A percentile compares a stretch with the other conserved stretches of the same genome.
Conservation (phyloP, 2,888 invertebrate genomes). For the Meloe dianella region DNA sequence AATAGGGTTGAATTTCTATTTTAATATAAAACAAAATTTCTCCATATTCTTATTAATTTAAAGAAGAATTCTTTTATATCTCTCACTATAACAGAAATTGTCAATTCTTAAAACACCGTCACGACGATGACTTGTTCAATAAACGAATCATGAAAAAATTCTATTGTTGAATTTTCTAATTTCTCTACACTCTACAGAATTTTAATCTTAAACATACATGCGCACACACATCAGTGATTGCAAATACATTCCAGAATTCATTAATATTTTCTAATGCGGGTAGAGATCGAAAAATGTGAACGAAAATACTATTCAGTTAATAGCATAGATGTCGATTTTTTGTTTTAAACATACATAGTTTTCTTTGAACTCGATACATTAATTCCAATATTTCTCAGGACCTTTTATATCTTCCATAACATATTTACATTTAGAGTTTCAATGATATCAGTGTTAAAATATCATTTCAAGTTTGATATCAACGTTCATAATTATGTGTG, state of each 20-base stretch:
- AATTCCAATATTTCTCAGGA: no score
- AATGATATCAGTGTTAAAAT: no score
- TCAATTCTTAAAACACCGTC: slow-evolving; percentile 10
- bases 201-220: slow-evolving; percentile 15
- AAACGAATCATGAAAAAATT: slow-evolving; percentile 16
- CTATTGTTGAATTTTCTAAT: slow-evolving; percentile 16
- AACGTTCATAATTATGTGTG: no score
- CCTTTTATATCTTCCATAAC: no score
- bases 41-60: neutral
- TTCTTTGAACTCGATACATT: no score
- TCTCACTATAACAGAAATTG: neutral
- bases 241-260: neutral
- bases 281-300: no score
- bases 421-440: no score
- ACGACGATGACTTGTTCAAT: slow-evolving; percentile 6
- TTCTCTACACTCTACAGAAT: slow-evolving; percentile 15
- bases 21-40: neutral
- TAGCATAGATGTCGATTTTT: no score
- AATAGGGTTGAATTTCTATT: neutral
- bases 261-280: no score
- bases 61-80: neutral
- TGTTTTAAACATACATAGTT: no score
- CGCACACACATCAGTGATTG: neutral
- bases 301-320: no score
- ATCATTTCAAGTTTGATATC: no score